Evolutionary conservation across 2,888 invertebrate species (phyloP), one percentile per base, ranked within the genome.

Genomic region (Teleogryllus oceanicus): DNA sequence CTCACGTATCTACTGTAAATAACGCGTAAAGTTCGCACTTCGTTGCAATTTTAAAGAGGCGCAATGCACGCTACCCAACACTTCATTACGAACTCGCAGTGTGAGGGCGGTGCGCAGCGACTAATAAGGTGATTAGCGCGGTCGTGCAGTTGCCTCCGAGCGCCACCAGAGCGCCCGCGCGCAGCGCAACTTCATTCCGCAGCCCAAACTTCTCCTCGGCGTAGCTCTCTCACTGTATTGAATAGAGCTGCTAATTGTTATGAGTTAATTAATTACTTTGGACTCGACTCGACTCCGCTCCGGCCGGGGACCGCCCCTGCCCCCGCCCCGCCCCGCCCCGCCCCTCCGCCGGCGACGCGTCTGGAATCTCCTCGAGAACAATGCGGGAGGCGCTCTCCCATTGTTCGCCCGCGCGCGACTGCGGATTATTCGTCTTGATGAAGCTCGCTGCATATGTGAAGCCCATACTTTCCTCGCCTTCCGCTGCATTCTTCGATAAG

Each of bases 361-460:
- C 62, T 13, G 16, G 62, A 62, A 62, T 62, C 16, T 16, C 16
- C 62, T n/a, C 4, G n/a, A 62, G 62, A 62, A 62, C 62, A 62
- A 62, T 62, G 62, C 62, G 37, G 37, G 8, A 37, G 37, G 37
- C 37, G 37, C 37, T 37, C 37, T 37, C 0, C 37, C 37, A 37
- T 37, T 37, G 37, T 37, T 37, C 37, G 37, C 37, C 13, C 62
- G 62, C 16, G n/a, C 62, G 16, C n/a, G n/a, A 5, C 62, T n/a
- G 62, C n/a, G 62, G 62, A 62, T 62, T 62, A 62, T 62, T 62
- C 62, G 62, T 62, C 62, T 62, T 62, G 62, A 62, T 62, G 13
- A 62, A 62, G 16, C 62, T 11, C n/a, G 62, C 62, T 62, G 62
- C 62, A 62, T 62, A 62, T 62, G 62, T 62, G 62, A 62, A 62